phyloP scores from a whole-genome alignment of 2,888 invertebrate genomes.

The Zaprionus obscuricornis region DNA sequence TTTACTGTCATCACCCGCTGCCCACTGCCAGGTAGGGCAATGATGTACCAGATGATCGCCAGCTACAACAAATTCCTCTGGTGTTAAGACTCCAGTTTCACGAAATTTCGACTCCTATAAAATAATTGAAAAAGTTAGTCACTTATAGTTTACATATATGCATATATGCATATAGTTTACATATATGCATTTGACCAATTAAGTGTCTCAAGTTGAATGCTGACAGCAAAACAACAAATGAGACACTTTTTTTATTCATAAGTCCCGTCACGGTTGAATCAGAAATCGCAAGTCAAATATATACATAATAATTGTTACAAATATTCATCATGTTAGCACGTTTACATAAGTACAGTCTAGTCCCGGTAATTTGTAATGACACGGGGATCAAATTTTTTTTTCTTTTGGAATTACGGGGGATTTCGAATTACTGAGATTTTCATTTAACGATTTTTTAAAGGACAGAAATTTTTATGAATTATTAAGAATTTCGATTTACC shows the following conservation, averaged over 20 bases:
- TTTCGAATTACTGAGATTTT: too few relatives aligned
- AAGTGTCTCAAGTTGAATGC: background rate
- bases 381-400: too few relatives aligned
- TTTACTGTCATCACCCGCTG: conserved; percentile 94
- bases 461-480: too few relatives aligned
- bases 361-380: too few relatives aligned
- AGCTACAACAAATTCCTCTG: conserved; percentile 99
- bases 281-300: background rate
- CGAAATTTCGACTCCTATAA: conserved; percentile 97
- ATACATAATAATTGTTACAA: background rate
- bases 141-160: conserved; percentile 1
- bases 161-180: background rate
- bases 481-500: too few relatives aligned
- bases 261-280: conserved; percentile 11
- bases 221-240: conserved; percentile 13
- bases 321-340: too few relatives aligned
- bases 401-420: too few relatives aligned
- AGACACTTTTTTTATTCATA: background rate
- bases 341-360: too few relatives aligned
- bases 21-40: conserved; percentile 99
- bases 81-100: conserved; percentile 99
- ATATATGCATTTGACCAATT: background rate
- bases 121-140: background rate
- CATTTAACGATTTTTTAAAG: too few relatives aligned
- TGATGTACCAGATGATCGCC: conserved; percentile 99